A percentile compares a stretch with the other conserved stretches of the same genome.
phyloP scores from a whole-genome alignment of 2,113 vertebrate genomes.

The Atractosteus spatula region DNA sequence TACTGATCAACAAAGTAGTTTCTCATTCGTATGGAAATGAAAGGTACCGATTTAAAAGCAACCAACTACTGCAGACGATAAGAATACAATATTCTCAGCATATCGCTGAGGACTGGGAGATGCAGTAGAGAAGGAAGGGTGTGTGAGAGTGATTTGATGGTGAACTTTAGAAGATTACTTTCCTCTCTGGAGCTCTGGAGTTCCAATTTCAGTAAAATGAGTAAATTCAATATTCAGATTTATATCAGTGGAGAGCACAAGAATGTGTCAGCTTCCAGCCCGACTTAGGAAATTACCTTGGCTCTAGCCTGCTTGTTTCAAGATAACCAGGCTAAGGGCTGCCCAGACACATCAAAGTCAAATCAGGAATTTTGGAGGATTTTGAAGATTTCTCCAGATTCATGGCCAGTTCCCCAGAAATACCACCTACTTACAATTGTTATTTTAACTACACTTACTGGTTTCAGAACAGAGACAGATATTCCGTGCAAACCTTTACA shows the following conservation, averaged over 20 bases:
- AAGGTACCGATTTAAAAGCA: conserved; percentile 51
- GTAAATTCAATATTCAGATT: conserved; percentile 57
- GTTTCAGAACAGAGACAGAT: too few species aligned
- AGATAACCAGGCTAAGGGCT: background rate
- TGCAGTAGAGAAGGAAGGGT: conserved; percentile 28
- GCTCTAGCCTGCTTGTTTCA: background rate
- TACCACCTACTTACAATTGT: too few species aligned
- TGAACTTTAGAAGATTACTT: conserved; percentile 61
- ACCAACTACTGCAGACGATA: conserved; percentile 53
- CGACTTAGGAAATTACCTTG: too few species aligned
- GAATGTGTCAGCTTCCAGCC: conserved; percentile 41
- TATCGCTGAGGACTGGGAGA: conserved; percentile 49
- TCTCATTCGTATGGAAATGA: conserved; percentile 45
- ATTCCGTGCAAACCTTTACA: too few species aligned
- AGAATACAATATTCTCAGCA: conserved; percentile 39
- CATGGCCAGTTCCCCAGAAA: too few species aligned
- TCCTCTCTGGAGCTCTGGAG: conserved; percentile 45
- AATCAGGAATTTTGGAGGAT: background rate
- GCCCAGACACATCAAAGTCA: background rate
- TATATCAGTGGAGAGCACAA: conserved; percentile 57
- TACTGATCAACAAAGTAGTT: conserved; percentile 42
- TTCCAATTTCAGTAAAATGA: conserved; percentile 59
- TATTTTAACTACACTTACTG: too few species aligned
- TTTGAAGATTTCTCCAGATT: background rate
- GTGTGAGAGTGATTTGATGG: conserved; percentile 43